phyloP scores from a whole-genome alignment of 2,113 vertebrate genomes.

The Myrmophylax atrothorax region DNA sequence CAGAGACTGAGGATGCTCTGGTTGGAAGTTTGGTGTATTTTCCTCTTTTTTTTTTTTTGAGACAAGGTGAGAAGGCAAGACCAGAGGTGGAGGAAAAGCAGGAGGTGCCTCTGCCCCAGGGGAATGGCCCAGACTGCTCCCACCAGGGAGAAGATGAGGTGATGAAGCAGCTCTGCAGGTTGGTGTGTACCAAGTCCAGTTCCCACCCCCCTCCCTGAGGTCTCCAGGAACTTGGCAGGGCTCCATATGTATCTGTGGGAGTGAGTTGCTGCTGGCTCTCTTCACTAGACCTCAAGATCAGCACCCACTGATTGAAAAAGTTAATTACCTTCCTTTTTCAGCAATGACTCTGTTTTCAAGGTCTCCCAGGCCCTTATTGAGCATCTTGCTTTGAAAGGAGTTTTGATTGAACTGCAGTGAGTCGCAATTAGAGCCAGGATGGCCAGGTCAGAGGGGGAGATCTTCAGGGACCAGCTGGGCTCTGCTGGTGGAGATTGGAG shows the following conservation, averaged over 20 bases:
- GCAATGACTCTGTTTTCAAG: neutral
- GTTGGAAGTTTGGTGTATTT: neutral
- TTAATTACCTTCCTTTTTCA: constrained; percentile 29
- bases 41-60: too few relatives aligned
- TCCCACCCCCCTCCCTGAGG: neutral
- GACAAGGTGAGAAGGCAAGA: neutral
- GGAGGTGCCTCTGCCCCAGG: neutral
- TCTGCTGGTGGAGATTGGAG: neutral
- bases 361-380: constrained; percentile 7
- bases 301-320: constrained; percentile 13
- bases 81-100: neutral
- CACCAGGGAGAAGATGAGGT: neutral
- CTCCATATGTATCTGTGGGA: neutral
- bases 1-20: neutral
- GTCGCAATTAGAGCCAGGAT: neutral
- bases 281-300: neutral
- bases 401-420: neutral
- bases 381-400: neutral
- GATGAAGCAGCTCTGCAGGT: neutral
- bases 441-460: neutral
- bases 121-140: neutral
- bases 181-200: too few relatives aligned
- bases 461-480: neutral
- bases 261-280: neutral
- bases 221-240: fast-evolving